Evolutionary conservation across 2,888 invertebrate species (phyloP).

Genomic region (Ophion obscuratus): DNA sequence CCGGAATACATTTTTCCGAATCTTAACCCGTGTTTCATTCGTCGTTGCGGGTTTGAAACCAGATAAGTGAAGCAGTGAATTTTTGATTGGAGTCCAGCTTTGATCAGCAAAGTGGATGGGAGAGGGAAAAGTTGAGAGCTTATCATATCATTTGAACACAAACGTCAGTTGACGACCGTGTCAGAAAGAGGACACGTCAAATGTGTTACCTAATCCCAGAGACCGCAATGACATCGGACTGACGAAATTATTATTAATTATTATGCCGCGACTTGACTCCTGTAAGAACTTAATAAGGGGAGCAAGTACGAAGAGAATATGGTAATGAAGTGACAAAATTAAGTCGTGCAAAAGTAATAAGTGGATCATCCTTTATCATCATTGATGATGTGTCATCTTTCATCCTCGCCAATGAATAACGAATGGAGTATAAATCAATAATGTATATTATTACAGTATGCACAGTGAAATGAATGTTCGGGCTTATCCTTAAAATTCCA

Average conservation of each 20-base stretch:
- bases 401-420: too few species aligned
- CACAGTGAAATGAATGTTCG: too few species aligned
- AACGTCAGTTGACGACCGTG: slow-evolving; percentile 33
- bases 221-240: slow-evolving; percentile 78
- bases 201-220: slow-evolving; percentile 70
- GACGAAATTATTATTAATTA: slow-evolving; percentile 83
- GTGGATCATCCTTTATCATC: background rate
- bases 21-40: slow-evolving; percentile 31
- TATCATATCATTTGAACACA: slow-evolving; percentile 24
- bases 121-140: slow-evolving; percentile 28
- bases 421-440: too few species aligned
- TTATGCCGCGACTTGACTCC: slow-evolving; percentile 75
- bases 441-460: too few species aligned
- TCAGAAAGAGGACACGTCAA: slow-evolving; percentile 51
- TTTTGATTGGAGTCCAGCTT: slow-evolving; percentile 40
- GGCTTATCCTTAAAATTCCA: too few species aligned
- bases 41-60: slow-evolving; percentile 46
- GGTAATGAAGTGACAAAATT: slow-evolving; percentile 23
- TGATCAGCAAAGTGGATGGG: slow-evolving; percentile 26
- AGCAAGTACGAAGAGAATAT: slow-evolving; percentile 48
- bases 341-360: background rate
- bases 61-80: slow-evolving; percentile 54
- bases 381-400: background rate
- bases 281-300: slow-evolving; percentile 67
- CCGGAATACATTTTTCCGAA: background rate